Conservation (phyloP, 2,888 invertebrate species). For the Galeruca laticollis region DNA sequence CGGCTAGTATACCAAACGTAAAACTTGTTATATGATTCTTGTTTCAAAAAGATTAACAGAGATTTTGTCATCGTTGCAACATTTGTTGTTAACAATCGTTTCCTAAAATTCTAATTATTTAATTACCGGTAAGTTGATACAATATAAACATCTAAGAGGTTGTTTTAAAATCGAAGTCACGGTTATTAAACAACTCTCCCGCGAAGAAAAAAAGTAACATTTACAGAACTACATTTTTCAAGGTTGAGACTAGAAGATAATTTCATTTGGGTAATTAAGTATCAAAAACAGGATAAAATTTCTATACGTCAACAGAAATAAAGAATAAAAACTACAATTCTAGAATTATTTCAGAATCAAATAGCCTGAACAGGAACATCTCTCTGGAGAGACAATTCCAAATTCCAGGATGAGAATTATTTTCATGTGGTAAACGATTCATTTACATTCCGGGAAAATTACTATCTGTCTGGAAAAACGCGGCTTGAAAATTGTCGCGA, state of each 20-base stretch:
- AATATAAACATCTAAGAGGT: background rate
- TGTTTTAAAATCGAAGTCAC: background rate
- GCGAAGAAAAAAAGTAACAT: background rate
- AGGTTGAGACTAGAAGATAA: background rate
- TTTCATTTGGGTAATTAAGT: too few species aligned
- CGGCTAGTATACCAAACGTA: background rate
- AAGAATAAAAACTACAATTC: too few species aligned
- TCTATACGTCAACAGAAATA: too few species aligned
- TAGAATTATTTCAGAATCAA: too few species aligned
- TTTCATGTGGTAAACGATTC: too few species aligned
- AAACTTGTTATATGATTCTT: background rate
- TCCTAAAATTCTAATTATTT: background rate
- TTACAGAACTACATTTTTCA: background rate
- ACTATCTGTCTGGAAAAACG: too few species aligned
- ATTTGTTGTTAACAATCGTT: background rate
- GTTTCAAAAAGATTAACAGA: background rate
- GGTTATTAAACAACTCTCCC: background rate
- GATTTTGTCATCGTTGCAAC: background rate
- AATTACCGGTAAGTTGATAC: background rate
- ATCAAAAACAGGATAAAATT: too few species aligned
- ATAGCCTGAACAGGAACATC: too few species aligned
- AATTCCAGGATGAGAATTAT: too few species aligned
- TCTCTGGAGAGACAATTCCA: too few species aligned
- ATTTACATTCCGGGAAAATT: too few species aligned
- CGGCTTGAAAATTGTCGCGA: too few species aligned